Evolutionary conservation across 2,888 invertebrate genomes (phyloP), one percentile per base, ranked within the genome.

Genomic region (Malachius bipustulatus): DNA sequence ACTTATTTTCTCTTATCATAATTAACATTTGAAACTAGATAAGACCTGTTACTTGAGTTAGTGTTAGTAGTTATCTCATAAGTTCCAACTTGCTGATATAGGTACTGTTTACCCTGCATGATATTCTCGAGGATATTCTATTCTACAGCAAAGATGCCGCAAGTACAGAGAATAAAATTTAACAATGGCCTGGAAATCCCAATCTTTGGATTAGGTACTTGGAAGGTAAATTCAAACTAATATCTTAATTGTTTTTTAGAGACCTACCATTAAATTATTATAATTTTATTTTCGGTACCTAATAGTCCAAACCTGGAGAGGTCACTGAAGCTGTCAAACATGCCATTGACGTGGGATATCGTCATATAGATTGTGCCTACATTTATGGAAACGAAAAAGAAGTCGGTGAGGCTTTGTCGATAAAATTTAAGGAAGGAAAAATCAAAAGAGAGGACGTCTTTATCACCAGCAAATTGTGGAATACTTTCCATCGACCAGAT

Each of bases 401-500:
- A 52, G 69, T 82, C 0, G 82, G 82, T 1, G 59, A 60, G 13
- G 74, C 73, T 0, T 53, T 82, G 9, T 61, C 67, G 15, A 61
- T 65, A 32, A 79, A 78, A 59, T 67, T 81, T 2, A 51, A 58
- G 1, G 72, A 75, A 34, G 77, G 77, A 0, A 66, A 70, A 1
- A 67, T 79, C 0, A 75, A 69, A 45, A 64, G 82, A 24, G 71
- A 77, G 43, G 79, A 82, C 11, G 60, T 82, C 1, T 81, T 74
- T 55, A 66, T 82, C 36, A 74, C 72, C 2, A 73, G 73, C 41
- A 82, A 82, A 59, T 50, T 76, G 0, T 77, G 76, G 76, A 73
- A 87, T 63, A 88, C 84, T 0, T 82, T 73, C 60, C 91, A 91
- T 58, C 71, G 73, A 3, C 73, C 77, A 0, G 80, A 83, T 39